These are phyloP conservation scores for Mycogona germanica DNA, from an alignment of 2,888 invertebrate species.

Conservation along the genomic window DNA sequence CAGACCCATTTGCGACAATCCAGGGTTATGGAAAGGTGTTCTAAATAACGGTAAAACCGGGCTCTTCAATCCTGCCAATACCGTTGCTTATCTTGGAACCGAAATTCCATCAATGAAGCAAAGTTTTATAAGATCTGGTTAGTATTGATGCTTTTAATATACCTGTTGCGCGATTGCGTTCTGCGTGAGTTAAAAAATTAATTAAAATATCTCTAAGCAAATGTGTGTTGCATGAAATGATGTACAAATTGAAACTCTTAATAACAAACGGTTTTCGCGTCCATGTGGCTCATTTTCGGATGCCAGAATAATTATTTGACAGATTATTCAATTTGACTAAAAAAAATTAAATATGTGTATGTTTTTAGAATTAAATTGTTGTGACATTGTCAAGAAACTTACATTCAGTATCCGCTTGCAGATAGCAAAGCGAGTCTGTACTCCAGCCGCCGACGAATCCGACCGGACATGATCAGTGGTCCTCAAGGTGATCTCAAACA, in stretches of 20 bases:
- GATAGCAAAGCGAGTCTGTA: slow-evolving; percentile 48
- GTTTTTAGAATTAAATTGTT: no score
- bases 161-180: not conserved
- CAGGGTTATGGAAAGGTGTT: slow-evolving; percentile 75
- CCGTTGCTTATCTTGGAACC: slow-evolving; percentile 73
- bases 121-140: slow-evolving; percentile 37
- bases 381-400: no score
- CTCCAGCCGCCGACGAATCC: slow-evolving; percentile 47
- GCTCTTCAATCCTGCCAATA: slow-evolving; percentile 76
- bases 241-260: no score
- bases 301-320: no score
- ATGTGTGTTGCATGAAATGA: no score
- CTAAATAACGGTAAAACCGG: slow-evolving; percentile 83
- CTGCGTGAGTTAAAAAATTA: not conserved
- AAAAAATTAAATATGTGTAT: no score
- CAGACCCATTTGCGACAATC: slow-evolving; percentile 34
- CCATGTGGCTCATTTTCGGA: no score
- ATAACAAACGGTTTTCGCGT: no score
- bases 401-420: no score
- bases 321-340: no score
- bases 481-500: slow-evolving; percentile 96
- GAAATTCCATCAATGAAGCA: slow-evolving; percentile 50
- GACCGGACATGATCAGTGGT: slow-evolving; percentile 88
- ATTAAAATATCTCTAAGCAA: no score
- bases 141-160: not conserved